Conservation (phyloP, 2,113 vertebrate genomes). For the Oreotrochilus melanogaster region DNA sequence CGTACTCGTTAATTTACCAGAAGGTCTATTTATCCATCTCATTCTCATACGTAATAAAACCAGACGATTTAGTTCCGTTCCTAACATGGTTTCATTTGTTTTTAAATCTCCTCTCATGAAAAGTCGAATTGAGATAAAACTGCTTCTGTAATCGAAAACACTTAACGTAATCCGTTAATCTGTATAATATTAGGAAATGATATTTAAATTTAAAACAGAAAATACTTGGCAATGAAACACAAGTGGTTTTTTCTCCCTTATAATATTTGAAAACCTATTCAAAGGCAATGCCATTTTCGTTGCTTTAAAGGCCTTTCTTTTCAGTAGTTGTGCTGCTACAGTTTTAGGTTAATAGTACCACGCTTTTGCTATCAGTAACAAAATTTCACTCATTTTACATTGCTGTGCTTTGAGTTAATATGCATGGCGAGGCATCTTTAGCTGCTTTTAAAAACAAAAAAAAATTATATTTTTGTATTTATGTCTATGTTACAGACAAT, state of each 20-base stretch:
- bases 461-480: conserved; percentile 58
- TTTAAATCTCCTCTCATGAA: conserved; percentile 82
- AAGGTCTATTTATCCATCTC: conserved; percentile 82
- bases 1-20: conserved; percentile 77
- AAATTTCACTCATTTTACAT: conserved; percentile 83
- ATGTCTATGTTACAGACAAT: background rate
- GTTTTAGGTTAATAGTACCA: conserved; percentile 81
- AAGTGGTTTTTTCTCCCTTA: conserved; percentile 74
- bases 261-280: conserved; percentile 72
- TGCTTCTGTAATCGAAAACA: conserved; percentile 72
- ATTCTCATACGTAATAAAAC: conserved; percentile 80
- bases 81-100: conserved; percentile 88
- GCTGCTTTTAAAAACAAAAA: conserved; percentile 68
- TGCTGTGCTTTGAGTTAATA: conserved; percentile 85
- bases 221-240: conserved; percentile 78
- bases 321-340: conserved; percentile 83
- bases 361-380: conserved; percentile 84
- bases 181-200: conserved; percentile 59
- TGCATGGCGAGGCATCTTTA: conserved; percentile 85
- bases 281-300: conserved; percentile 77
- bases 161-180: conserved; percentile 73
- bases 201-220: conserved; percentile 56
- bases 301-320: conserved; percentile 81
- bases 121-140: conserved; percentile 77
- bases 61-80: conserved; percentile 74